A percentile compares a stretch with the other conserved stretches of the same genome.
These are phyloP conservation scores for Dromius quadrimaculatus DNA, from an alignment of 2,888 invertebrate species.

Conservation along the genomic window DNA sequence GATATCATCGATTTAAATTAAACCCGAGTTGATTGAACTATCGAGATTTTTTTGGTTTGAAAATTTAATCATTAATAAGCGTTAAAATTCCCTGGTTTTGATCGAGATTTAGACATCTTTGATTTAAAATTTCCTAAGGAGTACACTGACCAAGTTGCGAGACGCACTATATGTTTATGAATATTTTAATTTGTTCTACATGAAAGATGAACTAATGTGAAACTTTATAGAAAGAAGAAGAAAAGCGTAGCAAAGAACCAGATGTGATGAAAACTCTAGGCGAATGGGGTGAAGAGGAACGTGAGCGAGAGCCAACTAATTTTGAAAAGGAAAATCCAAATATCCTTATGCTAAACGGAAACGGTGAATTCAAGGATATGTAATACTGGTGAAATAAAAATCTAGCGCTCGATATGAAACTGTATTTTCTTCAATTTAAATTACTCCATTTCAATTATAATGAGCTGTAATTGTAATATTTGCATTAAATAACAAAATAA, in stretches of 20 bases:
- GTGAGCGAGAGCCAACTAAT: constrained; percentile 78
- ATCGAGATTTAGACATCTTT: too few species aligned
- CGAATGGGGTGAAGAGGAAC: constrained; percentile 80
- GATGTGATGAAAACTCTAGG: constrained; percentile 82
- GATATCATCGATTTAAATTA: too few species aligned
- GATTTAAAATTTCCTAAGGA: too few species aligned
- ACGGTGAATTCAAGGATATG: constrained; percentile 83
- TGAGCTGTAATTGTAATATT: constrained; percentile 27
- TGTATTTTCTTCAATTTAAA: constrained; percentile 24
- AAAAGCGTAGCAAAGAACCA: constrained; percentile 74
- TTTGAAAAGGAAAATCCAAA: constrained; percentile 85
- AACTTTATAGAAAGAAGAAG: constrained; percentile 76
- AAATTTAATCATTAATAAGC: too few species aligned
- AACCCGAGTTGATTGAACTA: too few species aligned
- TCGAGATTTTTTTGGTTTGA: too few species aligned
- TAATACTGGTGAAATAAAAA: constrained; percentile 60
- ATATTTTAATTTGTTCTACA: too few species aligned
- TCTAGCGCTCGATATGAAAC: constrained; percentile 10
- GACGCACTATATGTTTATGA: too few species aligned
- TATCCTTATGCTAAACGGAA: constrained; percentile 79
- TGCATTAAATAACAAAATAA: constrained; percentile 33
- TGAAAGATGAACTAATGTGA: too few species aligned
- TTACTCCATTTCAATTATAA: constrained; percentile 28
- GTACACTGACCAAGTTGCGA: too few species aligned
- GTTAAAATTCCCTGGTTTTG: too few species aligned